Conservation (phyloP, 2,113 vertebrate species). For the Epinephelus moara region DNA sequence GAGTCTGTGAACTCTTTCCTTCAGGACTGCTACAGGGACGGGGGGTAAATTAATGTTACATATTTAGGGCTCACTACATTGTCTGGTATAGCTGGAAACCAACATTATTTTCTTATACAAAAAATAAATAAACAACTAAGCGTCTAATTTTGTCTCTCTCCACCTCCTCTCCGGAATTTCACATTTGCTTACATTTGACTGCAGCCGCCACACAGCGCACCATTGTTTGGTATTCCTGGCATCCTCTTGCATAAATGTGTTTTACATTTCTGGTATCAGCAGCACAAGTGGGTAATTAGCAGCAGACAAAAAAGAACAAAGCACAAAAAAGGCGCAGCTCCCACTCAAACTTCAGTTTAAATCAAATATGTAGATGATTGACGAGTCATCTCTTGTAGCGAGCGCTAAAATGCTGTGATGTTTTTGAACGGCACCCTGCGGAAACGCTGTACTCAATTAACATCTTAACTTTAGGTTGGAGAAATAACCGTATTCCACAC, state of each 20-base stretch:
- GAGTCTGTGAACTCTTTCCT: conserved; percentile 14
- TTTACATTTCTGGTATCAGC: conserved; percentile 40
- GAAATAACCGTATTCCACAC: neutral
- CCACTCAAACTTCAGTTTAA: conserved; percentile 50
- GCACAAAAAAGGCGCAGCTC: conserved; percentile 28
- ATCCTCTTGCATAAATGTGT: conserved; percentile 32
- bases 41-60: neutral
- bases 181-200: conserved; percentile 54
- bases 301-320: conserved; percentile 43
- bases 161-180: neutral
- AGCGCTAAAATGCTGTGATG: conserved; percentile 33
- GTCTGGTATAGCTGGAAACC: neutral
- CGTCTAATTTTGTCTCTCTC: conserved; percentile 16
- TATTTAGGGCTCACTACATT: neutral
- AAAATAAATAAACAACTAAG: conserved; percentile 33
- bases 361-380: conserved; percentile 60
- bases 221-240: conserved; percentile 30
- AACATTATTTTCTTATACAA: neutral
- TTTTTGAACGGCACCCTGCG: neutral
- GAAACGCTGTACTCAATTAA: neutral
- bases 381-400: conserved; percentile 36
- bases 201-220: conserved; percentile 2
- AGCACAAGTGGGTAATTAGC: conserved; percentile 54
- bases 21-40: neutral
- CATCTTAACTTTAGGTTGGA: neutral